Evolutionary conservation across 1,140 invertebrate species (phyloP).

Genomic region (Coelopa frigida): DNA sequence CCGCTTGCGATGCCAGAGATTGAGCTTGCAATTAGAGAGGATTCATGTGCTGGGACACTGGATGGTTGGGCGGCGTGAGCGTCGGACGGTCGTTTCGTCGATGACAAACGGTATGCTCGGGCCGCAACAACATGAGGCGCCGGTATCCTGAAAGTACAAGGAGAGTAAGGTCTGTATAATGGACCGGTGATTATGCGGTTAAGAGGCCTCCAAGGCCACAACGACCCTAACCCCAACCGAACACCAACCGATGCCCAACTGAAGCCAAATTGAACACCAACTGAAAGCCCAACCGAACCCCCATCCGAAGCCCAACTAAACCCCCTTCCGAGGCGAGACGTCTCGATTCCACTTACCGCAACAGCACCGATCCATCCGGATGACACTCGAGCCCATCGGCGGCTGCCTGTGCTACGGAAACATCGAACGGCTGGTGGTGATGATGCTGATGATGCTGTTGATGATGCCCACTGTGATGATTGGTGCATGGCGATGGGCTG

Average conservation of each 20-base stretch:
- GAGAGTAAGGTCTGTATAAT: background rate
- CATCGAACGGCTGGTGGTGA: conserved; percentile 17
- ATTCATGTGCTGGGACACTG: too few relatives aligned
- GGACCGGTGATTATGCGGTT: background rate
- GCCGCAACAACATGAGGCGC: conserved; percentile 52
- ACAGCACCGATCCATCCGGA: conserved; percentile 36
- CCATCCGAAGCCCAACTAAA: too few relatives aligned
- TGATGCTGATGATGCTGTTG: conserved; percentile 24
- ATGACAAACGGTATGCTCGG: conserved; percentile 49
- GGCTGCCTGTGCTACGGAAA: background rate
- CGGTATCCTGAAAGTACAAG: conserved; percentile 48
- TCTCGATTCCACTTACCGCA: conserved; percentile 25
- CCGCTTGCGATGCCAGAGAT: background rate
- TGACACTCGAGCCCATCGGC: conserved; percentile 38
- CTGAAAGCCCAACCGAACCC: too few relatives aligned
- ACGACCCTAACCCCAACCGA: too few relatives aligned
- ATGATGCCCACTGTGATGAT: too few relatives aligned
- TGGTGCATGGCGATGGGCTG: conserved; percentile 50
- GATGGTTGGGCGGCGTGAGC: too few relatives aligned
- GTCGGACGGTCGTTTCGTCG: conserved; percentile 30
- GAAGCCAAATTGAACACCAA: too few relatives aligned
- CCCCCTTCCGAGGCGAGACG: too few relatives aligned
- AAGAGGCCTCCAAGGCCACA: conserved; percentile 1
- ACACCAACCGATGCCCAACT: too few relatives aligned
- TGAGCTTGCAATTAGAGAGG: conserved; percentile 24